Conservation (phyloP, 30 jellyfish, hydroid and myxozoan genomes). For the Cassiopea andromeda region DNA sequence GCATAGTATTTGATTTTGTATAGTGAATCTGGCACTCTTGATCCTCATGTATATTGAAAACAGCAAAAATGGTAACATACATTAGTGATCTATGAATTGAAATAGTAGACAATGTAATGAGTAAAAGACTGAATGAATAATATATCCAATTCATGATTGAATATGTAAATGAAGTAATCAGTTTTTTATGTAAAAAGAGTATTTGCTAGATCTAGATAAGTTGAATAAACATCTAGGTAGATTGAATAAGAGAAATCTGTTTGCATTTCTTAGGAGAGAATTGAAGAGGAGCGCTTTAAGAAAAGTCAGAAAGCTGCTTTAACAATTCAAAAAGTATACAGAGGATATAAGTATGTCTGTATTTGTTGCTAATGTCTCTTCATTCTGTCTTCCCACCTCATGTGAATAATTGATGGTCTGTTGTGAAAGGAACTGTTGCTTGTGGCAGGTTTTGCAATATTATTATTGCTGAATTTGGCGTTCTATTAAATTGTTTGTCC, state of each 20-base stretch:
- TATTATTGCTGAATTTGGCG: background rate
- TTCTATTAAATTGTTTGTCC: background rate
- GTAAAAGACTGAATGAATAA: too few species aligned
- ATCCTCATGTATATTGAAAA: too few species aligned
- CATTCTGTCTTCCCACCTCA: background rate
- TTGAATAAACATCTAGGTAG: too few species aligned
- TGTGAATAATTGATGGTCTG: background rate
- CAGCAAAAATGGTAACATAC: too few species aligned
- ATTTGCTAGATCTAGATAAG: too few species aligned
- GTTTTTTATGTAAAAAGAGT: too few species aligned
- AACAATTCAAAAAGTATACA: constrained; percentile 38
- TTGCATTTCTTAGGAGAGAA: constrained; percentile 22
- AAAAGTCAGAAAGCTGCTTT: constrained; percentile 40
- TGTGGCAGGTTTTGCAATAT: background rate
- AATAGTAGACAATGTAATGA: too few species aligned
- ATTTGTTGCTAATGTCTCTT: background rate
- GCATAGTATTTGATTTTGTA: too few species aligned
- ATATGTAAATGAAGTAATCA: too few species aligned
- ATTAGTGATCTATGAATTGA: too few species aligned
- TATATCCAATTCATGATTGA: too few species aligned
- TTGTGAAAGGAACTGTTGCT: background rate
- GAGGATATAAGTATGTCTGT: constrained; percentile 52
- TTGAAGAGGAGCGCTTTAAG: constrained; percentile 36
- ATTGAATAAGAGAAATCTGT: background rate
- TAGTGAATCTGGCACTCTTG: too few species aligned